These are phyloP conservation scores for Hypsibius dujardini DNA, from an alignment of 1,140 invertebrate species.

Conservation along the genomic window DNA sequence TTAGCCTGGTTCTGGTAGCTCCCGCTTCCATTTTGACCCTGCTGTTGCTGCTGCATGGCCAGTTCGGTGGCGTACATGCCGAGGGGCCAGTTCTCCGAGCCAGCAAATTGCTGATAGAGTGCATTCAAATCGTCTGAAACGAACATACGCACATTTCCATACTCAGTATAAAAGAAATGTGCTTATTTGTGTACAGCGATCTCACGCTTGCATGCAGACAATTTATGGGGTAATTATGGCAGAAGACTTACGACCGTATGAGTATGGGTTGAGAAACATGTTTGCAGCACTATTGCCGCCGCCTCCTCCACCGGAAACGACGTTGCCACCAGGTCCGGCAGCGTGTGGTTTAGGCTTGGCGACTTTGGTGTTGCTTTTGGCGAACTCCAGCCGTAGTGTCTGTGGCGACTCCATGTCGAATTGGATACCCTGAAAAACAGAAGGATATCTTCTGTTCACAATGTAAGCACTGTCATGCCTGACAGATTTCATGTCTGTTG, in stretches of 20 bases:
- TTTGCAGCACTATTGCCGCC: neutral
- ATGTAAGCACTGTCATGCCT: too few relatives aligned
- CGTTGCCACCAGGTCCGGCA: conserved; percentile 26
- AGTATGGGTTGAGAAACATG: neutral
- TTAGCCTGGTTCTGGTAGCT: too few relatives aligned
- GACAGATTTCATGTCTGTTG: too few relatives aligned
- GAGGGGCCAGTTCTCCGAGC: too few relatives aligned
- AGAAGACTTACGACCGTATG: conserved; percentile 9
- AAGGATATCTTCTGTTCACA: too few relatives aligned
- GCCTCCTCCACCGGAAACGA: neutral
- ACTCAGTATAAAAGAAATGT: neutral
- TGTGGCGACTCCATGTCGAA: conserved; percentile 99
- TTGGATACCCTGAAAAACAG: too few relatives aligned
- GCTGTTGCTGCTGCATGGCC: neutral
- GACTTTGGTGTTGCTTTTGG: conserved; percentile 99
- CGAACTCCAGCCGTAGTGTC: conserved; percentile 99
- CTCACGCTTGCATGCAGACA: neutral
- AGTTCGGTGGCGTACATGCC: too few relatives aligned
- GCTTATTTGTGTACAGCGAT: neutral
- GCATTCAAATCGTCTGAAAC: neutral
- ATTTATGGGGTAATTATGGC: too few relatives aligned
- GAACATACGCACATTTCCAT: neutral
- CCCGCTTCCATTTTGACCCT: too few relatives aligned
- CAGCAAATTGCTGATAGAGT: too few relatives aligned
- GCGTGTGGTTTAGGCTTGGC: conserved; percentile 94